phyloP scores from a whole-genome alignment of 2,888 invertebrate genomes.

The Mellilla xanthometata region DNA sequence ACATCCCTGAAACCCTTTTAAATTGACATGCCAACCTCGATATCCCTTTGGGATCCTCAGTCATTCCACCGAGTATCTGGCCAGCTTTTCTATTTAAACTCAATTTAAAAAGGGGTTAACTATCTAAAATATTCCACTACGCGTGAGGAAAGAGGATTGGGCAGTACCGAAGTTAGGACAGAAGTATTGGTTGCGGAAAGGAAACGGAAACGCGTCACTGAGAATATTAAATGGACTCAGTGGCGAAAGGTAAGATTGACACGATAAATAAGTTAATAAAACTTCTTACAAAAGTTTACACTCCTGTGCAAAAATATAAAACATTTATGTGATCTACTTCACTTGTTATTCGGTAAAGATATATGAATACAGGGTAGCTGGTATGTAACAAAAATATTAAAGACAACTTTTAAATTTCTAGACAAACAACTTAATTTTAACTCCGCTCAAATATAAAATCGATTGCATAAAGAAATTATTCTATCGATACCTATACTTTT shows the following conservation, averaged over 20 bases:
- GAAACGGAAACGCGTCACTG: conserved; percentile 12
- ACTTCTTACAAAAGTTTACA: conserved; percentile 6
- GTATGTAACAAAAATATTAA: too few relatives aligned
- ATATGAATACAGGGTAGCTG: too few relatives aligned
- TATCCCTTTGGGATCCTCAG: conserved; percentile 18
- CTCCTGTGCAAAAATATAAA: neutral
- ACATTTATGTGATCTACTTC: too few relatives aligned
- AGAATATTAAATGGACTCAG: conserved; percentile 12
- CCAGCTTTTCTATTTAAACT: conserved; percentile 19
- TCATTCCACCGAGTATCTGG: conserved; percentile 16
- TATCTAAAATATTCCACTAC: conserved; percentile 17
- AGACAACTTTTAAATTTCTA: too few relatives aligned
- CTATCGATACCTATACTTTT: too few relatives aligned
- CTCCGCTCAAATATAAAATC: too few relatives aligned
- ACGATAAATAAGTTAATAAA: conserved; percentile 6
- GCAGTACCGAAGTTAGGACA: conserved; percentile 13
- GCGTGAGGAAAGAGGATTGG: conserved; percentile 13
- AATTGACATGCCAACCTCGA: conserved; percentile 21
- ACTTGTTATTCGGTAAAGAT: too few relatives aligned
- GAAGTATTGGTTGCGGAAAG: conserved; percentile 13
- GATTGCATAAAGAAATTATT: too few relatives aligned
- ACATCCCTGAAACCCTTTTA: conserved; percentile 16
- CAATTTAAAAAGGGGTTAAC: conserved; percentile 21
- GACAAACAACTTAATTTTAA: too few relatives aligned
- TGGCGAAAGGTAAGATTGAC: conserved; percentile 17